Evolutionary conservation across 2,888 invertebrate species (phyloP).

Genomic region (Epirrhoe alternata): DNA sequence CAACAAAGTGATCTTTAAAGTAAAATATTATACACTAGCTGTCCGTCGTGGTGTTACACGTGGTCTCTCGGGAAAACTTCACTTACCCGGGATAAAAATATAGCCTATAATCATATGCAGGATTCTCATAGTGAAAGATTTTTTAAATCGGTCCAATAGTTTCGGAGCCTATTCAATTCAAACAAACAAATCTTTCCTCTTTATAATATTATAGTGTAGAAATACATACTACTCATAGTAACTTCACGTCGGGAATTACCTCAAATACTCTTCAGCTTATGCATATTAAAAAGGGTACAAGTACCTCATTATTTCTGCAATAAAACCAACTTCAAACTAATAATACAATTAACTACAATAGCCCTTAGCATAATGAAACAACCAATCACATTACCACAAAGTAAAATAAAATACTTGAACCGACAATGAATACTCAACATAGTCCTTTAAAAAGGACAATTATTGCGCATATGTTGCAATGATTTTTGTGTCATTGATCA

Average conservation of each 20-base stretch:
- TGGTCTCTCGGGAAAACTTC: no score
- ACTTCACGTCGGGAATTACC: background rate
- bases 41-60: no score
- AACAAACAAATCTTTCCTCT: no score
- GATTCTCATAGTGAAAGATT: no score
- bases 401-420: constrained; percentile 44
- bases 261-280: background rate
- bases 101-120: no score
- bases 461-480: constrained; percentile 68
- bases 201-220: no score
- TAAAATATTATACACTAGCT: no score
- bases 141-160: no score
- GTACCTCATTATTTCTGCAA: constrained; percentile 22
- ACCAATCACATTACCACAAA: constrained; percentile 53
- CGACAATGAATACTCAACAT: constrained; percentile 51
- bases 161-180: no score
- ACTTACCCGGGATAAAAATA: no score
- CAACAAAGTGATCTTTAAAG: no score
- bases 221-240: no score
- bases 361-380: constrained; percentile 50
- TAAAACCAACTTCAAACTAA: constrained; percentile 24
- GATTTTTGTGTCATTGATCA: constrained; percentile 39
- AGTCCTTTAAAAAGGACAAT: constrained; percentile 61
- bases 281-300: background rate
- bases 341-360: constrained; percentile 44